Base-by-base conservation (phyloP, 2,888 invertebrate species). In the Lomographa bimaculata region DNA sequence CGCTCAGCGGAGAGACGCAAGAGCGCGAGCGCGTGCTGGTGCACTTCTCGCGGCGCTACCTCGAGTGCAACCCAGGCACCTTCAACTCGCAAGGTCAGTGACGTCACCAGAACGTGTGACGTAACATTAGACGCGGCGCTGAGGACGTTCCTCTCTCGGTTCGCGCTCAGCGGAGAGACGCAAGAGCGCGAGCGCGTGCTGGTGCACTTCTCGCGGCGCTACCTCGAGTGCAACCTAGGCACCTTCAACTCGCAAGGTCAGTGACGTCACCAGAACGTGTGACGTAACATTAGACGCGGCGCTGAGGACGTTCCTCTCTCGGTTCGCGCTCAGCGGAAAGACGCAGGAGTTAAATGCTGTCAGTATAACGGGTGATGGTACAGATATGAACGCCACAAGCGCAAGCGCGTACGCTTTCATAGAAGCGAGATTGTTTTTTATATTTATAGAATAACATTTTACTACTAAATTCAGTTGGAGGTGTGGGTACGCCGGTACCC, bases 81-180 rank as follows among this genome's bases (percentile, higher is more conserved):
- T 98, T 98, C 79, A 96, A 97, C 83, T 98, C 97, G 34, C 97
- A 97, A 92, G 97, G 97, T 97, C n/a, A n/a, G n/a, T n/a, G n/a
- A 81, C 14, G 14, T 3, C 14, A 4, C 14, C n/a, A n/a, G n/a
- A n/a, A n/a, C n/a, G n/a, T n/a, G 94, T 61, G 94, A 94, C 62
- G 93, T 95, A 79, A 95, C 97, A 44, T 91, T 99, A 71, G 99
- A 99, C 90, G 93, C 94, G 70, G 97, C 99, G 48, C 90, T 99
- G 67, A 92, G 99, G 49, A 94, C 95, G 79, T 99, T 99, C 90
- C 93, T 99, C 45, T 94, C 94, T 64, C 95, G 97, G 76, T 97
- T 98, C 86, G 95, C 96, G 60, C 91, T 98, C 57, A 94, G 95
- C 52, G 99, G 99, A 6, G 99, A 99, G 90, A 99, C 98, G 26